Base-by-base conservation (phyloP, 1,140 invertebrate genomes). In the Trachymyrmex septentrionalis region DNA sequence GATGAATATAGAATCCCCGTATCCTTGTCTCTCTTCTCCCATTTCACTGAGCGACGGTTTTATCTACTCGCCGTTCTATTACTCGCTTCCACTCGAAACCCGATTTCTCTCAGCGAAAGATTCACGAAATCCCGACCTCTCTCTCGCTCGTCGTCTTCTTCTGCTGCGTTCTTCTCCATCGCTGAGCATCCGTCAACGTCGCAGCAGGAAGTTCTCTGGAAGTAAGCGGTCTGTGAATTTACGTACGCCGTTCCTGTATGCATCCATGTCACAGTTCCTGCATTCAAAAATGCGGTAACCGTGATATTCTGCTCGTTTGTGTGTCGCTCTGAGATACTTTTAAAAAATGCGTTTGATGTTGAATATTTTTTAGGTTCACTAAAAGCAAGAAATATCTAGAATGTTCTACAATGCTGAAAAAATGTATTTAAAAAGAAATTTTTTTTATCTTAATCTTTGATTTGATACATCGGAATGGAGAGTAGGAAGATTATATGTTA, bases 141-240 rank as follows among this genome's bases (percentile, higher is more conserved):
- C 38, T 21, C 66, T 50, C 38, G 53, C 24, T 80, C 77, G 44
- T 85, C 77, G 27, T 81, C 72, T 72, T 82, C 61, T 78, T 63
- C 75, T 61, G 44, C 50, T 38, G 61, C 61, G 80, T 87, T 78
- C 69, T 66, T 84, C 72, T 73, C 55, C 71, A 86, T 77, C 57
- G 67, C 53, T 16, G 59, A 61, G 78, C 86, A 89, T 89, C 85
- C 59, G 77, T 86, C 88, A 89, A 78, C 66, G 87, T 88, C 86
- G 64, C 30, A 48, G 14, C 61, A 72, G 50, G 57, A 85, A 77
- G 72, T 77, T 85, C 72, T 61, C 55, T 64, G 48, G 57, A 77
- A 85, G 57, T 67, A 85, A 67, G 73, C 63, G 75, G 86, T 67
- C 61, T 77, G 81, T 76, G 59, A 84, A 87, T 77, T 76, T 77